Evolutionary conservation across 2,797 vertebrate genomes (phyloP).

Genomic region (Heliangelus exortis): DNA sequence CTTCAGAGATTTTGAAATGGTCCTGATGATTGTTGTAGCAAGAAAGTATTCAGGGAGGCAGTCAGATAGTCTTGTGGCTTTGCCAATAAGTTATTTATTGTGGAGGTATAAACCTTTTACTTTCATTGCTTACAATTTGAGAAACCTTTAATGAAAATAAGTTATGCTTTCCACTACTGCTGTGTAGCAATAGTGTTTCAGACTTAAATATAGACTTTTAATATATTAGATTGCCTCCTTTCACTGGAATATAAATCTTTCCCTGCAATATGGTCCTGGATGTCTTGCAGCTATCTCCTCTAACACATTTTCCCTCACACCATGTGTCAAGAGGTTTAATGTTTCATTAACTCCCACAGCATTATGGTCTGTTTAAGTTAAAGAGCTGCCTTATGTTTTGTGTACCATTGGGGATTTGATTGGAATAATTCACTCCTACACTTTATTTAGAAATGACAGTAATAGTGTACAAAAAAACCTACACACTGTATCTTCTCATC

Average conservation of each 20-base stretch:
- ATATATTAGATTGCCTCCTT: conserved; percentile 61
- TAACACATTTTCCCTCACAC: conserved; percentile 66
- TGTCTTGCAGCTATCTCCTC: conserved; percentile 70
- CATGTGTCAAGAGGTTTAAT: conserved; percentile 70
- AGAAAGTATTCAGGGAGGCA: neutral
- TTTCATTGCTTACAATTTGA: conserved; percentile 25
- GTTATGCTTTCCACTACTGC: conserved; percentile 37
- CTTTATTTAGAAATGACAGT: conserved; percentile 55
- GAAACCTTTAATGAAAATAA: conserved; percentile 56
- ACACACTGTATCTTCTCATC: neutral
- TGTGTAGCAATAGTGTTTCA: conserved; percentile 59
- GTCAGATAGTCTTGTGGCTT: neutral
- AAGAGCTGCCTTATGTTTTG: conserved; percentile 67
- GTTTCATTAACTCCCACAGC: conserved; percentile 67
- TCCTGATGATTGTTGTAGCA: neutral
- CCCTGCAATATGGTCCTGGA: conserved; percentile 58
- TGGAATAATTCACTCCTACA: conserved; percentile 57
- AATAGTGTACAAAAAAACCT: neutral
- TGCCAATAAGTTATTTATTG: conserved; percentile 8
- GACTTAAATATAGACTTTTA: conserved; percentile 57
- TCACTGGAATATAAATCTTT: conserved; percentile 62
- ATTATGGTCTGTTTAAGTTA: conserved; percentile 62
- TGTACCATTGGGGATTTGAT: conserved; percentile 45
- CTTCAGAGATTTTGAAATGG: neutral
- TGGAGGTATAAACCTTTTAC: conserved; percentile 31